These are phyloP conservation scores for Helicolenus hilgendorfi DNA, from an alignment of 2,797 vertebrate genomes.

Conservation along the genomic window DNA sequence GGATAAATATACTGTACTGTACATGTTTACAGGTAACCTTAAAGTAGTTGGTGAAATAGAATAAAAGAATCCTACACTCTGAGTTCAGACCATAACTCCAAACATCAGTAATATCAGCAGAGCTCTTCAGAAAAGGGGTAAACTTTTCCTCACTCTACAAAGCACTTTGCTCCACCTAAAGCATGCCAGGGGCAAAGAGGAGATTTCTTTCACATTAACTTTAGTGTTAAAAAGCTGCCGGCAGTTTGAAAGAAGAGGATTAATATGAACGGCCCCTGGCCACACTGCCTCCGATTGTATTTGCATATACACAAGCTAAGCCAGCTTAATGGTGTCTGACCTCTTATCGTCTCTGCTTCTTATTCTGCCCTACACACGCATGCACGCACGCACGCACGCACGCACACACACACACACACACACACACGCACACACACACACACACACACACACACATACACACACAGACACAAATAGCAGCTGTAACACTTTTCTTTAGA, in stretches of 20 bases:
- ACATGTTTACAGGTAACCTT: neutral
- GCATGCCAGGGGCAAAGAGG: neutral
- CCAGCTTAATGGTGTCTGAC: constrained; percentile 36
- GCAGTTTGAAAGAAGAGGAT: constrained; percentile 42
- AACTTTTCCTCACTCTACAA: neutral
- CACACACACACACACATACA: neutral
- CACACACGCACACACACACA: neutral
- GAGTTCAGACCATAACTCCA: neutral
- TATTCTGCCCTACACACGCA: neutral
- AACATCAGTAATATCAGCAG: neutral
- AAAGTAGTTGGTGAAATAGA: neutral
- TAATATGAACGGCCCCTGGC: constrained; percentile 19
- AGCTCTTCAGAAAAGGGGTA: neutral
- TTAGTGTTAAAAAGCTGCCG: neutral
- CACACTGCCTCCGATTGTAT: neutral
- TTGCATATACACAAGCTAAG: constrained; percentile 26
- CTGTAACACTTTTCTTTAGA: neutral
- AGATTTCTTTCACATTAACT: neutral
- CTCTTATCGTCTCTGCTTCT: constrained; percentile 13
- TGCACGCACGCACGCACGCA: neutral
- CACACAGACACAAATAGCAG: neutral
- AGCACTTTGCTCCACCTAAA: neutral
- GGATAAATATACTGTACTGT: neutral
- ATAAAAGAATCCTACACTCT: neutral
- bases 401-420: neutral